Evolutionary conservation across 2,888 invertebrate genomes (phyloP).

Genomic region (Tribolium freemani): DNA sequence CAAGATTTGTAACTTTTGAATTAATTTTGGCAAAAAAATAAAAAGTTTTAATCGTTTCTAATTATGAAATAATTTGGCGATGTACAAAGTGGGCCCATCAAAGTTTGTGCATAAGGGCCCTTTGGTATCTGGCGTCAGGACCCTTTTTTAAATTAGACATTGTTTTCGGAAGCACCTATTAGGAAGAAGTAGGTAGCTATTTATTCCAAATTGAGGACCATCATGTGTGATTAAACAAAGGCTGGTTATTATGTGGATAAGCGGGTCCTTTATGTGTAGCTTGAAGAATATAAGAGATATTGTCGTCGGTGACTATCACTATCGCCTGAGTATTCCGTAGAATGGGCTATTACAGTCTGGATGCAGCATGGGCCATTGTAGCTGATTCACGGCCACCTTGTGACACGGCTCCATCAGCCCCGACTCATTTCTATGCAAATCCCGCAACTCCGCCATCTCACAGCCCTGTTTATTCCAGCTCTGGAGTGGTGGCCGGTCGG

Average conservation of each 20-base stretch:
- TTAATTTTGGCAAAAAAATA: too few relatives aligned
- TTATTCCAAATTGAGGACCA: constrained; percentile 22
- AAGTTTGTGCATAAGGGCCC: background rate
- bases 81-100: background rate
- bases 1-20: too few relatives aligned
- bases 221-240: constrained; percentile 34
- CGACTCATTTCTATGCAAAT: constrained; percentile 68
- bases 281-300: constrained; percentile 41
- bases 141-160: constrained; percentile 1
- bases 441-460: constrained; percentile 44
- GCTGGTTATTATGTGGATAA: constrained; percentile 32
- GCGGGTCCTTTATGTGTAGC: constrained; percentile 32
- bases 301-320: constrained; percentile 35
- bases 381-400: constrained; percentile 68
- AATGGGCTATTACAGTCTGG: constrained; percentile 47
- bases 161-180: constrained; percentile 7
- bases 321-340: constrained; percentile 41
- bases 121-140: background rate
- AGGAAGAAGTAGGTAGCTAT: constrained; percentile 12
- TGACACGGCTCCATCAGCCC: constrained; percentile 68
- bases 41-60: background rate
- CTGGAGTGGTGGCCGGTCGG: constrained; percentile 7
- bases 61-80: background rate
- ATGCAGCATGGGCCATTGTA: constrained; percentile 54
- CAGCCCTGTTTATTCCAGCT: constrained; percentile 37